These are phyloP conservation scores for Peromyscus eremicus DNA, from an alignment of 2,797 vertebrate genomes.

Conservation along the genomic window DNA sequence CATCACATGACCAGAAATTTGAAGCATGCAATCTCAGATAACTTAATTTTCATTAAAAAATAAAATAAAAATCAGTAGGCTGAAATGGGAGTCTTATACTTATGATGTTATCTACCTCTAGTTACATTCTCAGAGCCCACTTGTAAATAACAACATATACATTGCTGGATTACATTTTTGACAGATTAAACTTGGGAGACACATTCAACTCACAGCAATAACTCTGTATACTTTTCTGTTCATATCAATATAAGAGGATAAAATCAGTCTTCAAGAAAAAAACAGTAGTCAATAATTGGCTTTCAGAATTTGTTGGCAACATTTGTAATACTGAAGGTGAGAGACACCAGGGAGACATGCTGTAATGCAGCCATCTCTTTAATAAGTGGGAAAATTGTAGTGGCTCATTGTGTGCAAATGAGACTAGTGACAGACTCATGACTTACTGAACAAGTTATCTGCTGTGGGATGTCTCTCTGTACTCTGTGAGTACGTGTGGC, in stretches of 20 bases:
- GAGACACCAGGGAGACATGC: neutral
- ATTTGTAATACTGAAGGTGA: neutral
- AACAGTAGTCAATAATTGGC: neutral
- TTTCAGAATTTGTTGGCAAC: neutral
- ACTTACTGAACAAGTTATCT: neutral
- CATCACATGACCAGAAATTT: neutral
- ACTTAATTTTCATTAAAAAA: neutral
- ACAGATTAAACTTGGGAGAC: neutral
- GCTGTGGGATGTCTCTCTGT: too few species aligned
- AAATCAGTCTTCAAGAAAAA: neutral
- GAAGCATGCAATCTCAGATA: neutral
- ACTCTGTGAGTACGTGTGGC: too few species aligned
- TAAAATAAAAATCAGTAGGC: neutral
- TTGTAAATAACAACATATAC: neutral
- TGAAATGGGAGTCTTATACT: neutral
- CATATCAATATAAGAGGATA: neutral
- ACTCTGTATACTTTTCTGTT: neutral
- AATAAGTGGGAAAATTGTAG: too few species aligned
- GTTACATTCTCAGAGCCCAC: too few species aligned
- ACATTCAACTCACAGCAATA: neutral
- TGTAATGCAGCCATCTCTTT: neutral
- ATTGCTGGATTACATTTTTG: neutral
- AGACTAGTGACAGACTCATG: neutral
- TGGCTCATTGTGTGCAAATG: accelerated
- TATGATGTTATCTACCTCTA: neutral